Evolutionary conservation across 2,888 invertebrate genomes (phyloP), one percentile per base, ranked within the genome.

Genomic region (Erpobdella octoculata): DNA sequence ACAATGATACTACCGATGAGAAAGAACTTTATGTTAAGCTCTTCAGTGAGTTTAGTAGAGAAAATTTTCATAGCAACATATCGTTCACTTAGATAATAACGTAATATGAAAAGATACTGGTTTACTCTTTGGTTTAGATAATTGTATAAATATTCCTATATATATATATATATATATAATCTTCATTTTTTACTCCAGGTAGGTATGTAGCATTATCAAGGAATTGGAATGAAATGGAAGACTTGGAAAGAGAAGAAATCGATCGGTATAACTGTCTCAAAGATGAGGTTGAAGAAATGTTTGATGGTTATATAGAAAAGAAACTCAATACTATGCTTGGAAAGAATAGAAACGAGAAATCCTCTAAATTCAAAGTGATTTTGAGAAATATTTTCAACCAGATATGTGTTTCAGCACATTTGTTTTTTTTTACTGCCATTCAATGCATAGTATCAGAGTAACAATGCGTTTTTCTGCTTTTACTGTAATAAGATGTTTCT

Each of bases 1-100:
- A 53, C 33, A 58, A 35, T 28, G 69, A 53, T n/a, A 35, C 58
- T 8, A 12, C 21, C 18, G 58, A 69, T 21, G 46, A 69, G 28
- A 69, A 36, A 21, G 35, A 69, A 33, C 69, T 69, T 25, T 69
- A 69, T 37, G 69, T 69, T 58, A 69, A 69, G 53, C 37, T 53
- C 18, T 36, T 69, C 53, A 18, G 69, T 58, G 53, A 33, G 35
- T 48, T 8, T 28, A 31, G 25, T 1, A 53, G 46, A 46, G 46
- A 21, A n/a, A n/a, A n/a, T n/a, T n/a, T n/a, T n/a, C n/a, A n/a
- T n/a, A n/a, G n/a, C n/a, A 41, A 18, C 9, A 41, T 41, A 18
- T 41, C 41, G 18, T 9, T 12, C 9, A 41, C 41, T 18, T 12
- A 41, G 18, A 41, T 9, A 12, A 18, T 12, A 41, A 12, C 9